Evolutionary conservation across 2,113 vertebrate genomes (phyloP).

Genomic region (Caracal caracal): DNA sequence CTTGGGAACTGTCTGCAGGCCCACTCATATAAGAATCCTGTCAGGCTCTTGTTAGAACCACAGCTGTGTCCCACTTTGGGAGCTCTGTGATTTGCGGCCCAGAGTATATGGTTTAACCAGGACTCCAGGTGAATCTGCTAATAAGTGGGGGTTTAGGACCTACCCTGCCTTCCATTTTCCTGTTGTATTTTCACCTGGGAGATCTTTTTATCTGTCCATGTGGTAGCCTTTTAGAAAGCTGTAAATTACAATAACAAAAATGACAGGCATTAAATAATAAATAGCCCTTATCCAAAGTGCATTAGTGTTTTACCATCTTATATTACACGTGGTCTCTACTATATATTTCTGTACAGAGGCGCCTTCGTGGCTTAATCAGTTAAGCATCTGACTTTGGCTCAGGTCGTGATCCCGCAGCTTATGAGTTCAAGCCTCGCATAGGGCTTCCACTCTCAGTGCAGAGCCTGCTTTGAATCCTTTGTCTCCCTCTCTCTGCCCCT

Average conservation of each 20-base stretch:
- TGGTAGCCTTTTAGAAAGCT: slow-evolving; percentile 14
- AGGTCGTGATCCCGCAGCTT: no score
- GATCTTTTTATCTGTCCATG: not conserved
- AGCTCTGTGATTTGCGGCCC: not conserved
- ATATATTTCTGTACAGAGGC: not conserved
- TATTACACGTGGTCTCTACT: not conserved
- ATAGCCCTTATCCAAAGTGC: not conserved
- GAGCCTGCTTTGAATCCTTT: no score
- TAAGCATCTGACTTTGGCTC: no score
- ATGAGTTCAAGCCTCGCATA: no score
- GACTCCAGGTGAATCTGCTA: not conserved
- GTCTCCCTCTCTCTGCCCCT: no score
- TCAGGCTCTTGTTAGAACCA: not conserved
- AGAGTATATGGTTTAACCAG: not conserved
- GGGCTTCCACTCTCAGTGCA: no score
- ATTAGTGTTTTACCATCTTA: slow-evolving; percentile 35
- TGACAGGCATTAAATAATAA: slow-evolving; percentile 29
- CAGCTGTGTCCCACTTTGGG: not conserved
- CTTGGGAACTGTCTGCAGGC: not conserved
- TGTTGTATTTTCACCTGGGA: not conserved
- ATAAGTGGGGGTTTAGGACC: not conserved
- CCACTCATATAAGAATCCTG: not conserved
- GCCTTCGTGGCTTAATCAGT: no score
- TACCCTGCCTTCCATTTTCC: not conserved
- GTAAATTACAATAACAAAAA: slow-evolving; percentile 1